Evolutionary conservation across 2,888 invertebrate genomes (phyloP), one percentile per base, ranked within the genome.

Genomic region (Lycophotia porphyrea): DNA sequence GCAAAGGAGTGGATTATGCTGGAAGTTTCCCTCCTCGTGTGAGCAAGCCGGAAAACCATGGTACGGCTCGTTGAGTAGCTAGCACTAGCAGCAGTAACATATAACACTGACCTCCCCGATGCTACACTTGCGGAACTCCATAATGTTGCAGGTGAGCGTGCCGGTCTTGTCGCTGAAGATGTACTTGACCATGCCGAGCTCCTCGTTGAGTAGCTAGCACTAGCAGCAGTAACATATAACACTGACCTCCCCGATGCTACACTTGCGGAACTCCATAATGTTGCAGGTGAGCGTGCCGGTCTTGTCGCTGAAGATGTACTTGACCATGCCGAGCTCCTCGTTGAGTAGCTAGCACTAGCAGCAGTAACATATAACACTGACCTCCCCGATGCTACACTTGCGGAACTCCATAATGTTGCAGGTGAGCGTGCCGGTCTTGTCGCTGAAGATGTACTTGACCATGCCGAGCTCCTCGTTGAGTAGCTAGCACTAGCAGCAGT

Each of bases 221-320:
- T 21, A 34, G 60, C 60, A 60, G 34, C 21, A 34, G 60, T 34
- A 34, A 74, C 15, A n/a, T 18, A 31, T 8, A 34, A 18, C 9
- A 42, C 77, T 64, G 15, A 97, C 97, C 87, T 97, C 97, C 0
- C 98, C 98, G 34, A 98, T 97, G 49, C 98, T 98, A 92, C 98
- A 98, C 90, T 97, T 97, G 94, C 99, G 98, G 95, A 99, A 99
- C 92, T 98, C 99, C 99, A 99, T 99, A 34, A 99, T 97, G 94
- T 99, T 99, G 90, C 98, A 97, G 24, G 99, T 99, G 87, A 99
- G 97, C 0, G 99, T 99, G 71, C 99, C 99, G 31, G 99, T 99
- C 97, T 99, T 99, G 95, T 99, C 99, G 72, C 99, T 99, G 96
- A 99, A 99, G 81, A 99, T 97, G 94, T 99, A 99, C 93, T 99